Percentiles rank a stretch among this genome's conserved stretches.
phyloP scores from a whole-genome alignment of 2,888 invertebrate species.

The Pandemis heparana region DNA sequence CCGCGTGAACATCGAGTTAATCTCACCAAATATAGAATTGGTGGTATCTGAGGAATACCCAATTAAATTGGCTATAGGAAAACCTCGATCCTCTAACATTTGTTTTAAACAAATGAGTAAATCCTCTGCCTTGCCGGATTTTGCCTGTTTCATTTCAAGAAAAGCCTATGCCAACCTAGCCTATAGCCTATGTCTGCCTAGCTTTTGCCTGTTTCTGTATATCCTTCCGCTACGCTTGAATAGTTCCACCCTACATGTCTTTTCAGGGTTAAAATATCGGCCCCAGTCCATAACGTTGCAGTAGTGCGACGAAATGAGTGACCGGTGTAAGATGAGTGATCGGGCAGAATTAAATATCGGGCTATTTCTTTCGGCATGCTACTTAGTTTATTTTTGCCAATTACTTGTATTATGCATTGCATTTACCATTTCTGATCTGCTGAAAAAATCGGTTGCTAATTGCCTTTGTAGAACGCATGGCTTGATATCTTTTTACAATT shows the following conservation, averaged over 20 bases:
- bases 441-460: conserved; percentile 21
- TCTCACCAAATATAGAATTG: no score
- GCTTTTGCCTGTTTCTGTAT: no score
- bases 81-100: no score
- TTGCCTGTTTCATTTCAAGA: no score
- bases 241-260: conserved; percentile 13
- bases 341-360: conserved; percentile 1
- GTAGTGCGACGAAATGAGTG: conserved; percentile 23
- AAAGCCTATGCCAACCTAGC: no score
- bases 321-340: conserved; percentile 9
- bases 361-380: conserved; percentile 24
- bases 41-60: no score
- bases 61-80: no score
- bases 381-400: conserved; percentile 13
- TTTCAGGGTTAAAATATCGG: not conserved
- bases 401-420: not conserved
- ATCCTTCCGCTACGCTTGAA: conserved; percentile 1
- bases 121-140: no score
- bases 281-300: conserved; percentile 6
- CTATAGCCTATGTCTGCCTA: no score
- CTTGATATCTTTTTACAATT: conserved; percentile 16
- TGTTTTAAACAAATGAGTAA: no score
- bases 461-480: conserved; percentile 3
- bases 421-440: conserved; percentile 14
- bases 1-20: no score